These are phyloP conservation scores for Adelges cooleyi DNA, from an alignment of 1,140 invertebrate genomes.

Conservation along the genomic window DNA sequence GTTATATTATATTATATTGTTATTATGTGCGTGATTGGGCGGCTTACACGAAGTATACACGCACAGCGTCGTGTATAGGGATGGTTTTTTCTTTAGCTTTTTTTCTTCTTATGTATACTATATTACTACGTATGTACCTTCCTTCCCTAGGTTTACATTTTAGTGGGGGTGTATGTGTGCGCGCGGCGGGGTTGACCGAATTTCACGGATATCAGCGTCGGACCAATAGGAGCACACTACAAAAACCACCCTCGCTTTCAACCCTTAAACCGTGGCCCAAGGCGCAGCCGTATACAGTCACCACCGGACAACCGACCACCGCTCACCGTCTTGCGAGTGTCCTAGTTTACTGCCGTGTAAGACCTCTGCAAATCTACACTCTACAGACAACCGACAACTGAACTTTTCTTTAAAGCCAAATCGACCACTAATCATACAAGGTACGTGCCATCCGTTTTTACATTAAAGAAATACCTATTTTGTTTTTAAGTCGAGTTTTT, in stretches of 20 bases:
- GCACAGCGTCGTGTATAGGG: not conserved
- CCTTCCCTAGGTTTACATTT: not conserved
- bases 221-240: slow-evolving; percentile 46
- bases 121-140: not conserved
- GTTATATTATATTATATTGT: too few relatives aligned
- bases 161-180: not conserved
- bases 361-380: too few relatives aligned
- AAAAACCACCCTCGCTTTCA: slow-evolving; percentile 37
- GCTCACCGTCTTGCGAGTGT: too few relatives aligned
- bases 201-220: slow-evolving; percentile 11
- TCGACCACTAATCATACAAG: too few relatives aligned
- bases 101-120: not conserved
- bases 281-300: slow-evolving; percentile 15
- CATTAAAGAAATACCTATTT: too few relatives aligned
- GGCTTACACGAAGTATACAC: too few relatives aligned
- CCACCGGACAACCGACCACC: not conserved
- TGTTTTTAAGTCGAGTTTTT: too few relatives aligned
- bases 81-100: slow-evolving; percentile 15
- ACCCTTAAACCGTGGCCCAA: slow-evolving; percentile 28
- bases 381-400: too few relatives aligned
- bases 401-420: too few relatives aligned
- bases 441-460: too few relatives aligned
- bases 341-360: too few relatives aligned
- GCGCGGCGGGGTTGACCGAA: not conserved
- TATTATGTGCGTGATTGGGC: too few relatives aligned